Conservation (phyloP, 1,140 invertebrate species). For the Heliconius melpomene region DNA sequence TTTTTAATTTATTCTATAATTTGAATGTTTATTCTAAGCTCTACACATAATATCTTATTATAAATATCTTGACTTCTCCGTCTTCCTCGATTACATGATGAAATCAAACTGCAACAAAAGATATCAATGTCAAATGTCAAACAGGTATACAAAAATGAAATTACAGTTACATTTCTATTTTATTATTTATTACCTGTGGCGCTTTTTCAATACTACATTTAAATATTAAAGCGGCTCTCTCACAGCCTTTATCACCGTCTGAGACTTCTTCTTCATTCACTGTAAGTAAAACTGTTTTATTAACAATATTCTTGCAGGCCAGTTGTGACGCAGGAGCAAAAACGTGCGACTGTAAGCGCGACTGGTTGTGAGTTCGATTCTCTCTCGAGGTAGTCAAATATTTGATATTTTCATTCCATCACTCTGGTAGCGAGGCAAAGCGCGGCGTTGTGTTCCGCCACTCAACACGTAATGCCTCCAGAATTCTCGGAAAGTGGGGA, state of each 20-base stretch:
- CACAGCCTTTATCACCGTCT: conserved; percentile 60
- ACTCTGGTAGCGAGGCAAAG: too few species aligned
- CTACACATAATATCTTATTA: neutral
- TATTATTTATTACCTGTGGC: conserved; percentile 42
- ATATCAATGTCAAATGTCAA: neutral
- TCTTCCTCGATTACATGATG: conserved; percentile 11
- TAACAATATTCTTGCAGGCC: neutral
- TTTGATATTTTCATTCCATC: too few species aligned
- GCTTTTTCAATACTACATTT: conserved; percentile 60
- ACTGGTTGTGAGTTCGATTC: too few species aligned
- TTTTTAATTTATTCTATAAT: too few species aligned
- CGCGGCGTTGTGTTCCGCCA: too few species aligned
- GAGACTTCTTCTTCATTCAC: conserved; percentile 58
- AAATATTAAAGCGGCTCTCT: conserved; percentile 62
- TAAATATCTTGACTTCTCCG: neutral
- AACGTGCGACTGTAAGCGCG: too few species aligned
- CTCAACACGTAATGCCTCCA: too few species aligned
- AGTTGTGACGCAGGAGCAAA: too few species aligned
- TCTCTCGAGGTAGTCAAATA: too few species aligned
- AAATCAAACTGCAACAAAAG: conserved; percentile 51
- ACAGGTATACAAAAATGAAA: neutral
- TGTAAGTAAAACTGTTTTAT: conserved; percentile 40
- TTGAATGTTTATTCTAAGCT: too few species aligned
- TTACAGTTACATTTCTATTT: neutral
- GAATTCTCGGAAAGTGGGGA: too few species aligned